Conservation (phyloP, 2,113 vertebrate species). For the Condylura cristata region DNA sequence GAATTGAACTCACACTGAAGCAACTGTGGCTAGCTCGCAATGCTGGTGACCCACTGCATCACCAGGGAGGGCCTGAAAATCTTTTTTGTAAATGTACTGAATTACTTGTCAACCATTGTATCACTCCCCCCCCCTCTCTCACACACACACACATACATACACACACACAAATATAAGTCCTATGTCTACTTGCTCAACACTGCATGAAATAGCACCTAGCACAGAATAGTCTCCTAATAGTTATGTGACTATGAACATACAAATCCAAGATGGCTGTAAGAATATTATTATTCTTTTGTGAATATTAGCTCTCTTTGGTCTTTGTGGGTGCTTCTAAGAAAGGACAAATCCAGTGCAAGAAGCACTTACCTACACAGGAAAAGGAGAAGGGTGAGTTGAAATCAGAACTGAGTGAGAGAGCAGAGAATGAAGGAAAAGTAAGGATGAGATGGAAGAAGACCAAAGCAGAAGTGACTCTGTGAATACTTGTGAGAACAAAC, state of each 20-base stretch:
- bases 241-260: not conserved
- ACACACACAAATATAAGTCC: not conserved
- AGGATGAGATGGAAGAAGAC: not conserved
- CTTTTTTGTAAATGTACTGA: not conserved
- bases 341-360: not conserved
- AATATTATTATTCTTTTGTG: too few relatives aligned
- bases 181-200: not conserved
- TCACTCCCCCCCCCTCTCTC: too few relatives aligned
- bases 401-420: not conserved
- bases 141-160: too few relatives aligned
- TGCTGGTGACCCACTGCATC: too few relatives aligned
- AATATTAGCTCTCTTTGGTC: not conserved
- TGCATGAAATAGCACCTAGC: not conserved
- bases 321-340: not conserved
- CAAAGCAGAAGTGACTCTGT: not conserved
- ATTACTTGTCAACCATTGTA: not conserved
- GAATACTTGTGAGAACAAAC: not conserved
- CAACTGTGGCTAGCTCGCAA: too few relatives aligned
- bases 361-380: not conserved
- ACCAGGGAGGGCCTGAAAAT: too few relatives aligned
- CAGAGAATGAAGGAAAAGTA: not conserved
- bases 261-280: not conserved
- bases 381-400: not conserved
- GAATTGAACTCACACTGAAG: too few relatives aligned
- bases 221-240: not conserved